These are phyloP conservation scores for Melitaea cinxia DNA, from an alignment of 1,140 invertebrate genomes.

Conservation along the genomic window DNA sequence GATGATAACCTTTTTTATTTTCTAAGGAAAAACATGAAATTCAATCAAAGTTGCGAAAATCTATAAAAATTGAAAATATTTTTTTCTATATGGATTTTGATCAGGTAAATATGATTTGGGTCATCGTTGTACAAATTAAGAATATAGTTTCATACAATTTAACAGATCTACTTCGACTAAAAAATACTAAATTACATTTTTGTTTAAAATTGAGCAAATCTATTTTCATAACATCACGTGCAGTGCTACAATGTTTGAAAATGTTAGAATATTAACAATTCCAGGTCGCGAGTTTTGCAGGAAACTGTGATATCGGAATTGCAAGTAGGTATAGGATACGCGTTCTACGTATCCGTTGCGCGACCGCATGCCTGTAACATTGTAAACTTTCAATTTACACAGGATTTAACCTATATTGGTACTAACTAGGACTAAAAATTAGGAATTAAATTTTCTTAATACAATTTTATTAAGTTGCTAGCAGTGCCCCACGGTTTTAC, in stretches of 20 bases:
- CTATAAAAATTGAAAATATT: too few relatives aligned
- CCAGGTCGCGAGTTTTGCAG: conserved; percentile 26
- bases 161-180: background rate
- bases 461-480: too few relatives aligned
- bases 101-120: too few relatives aligned
- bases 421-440: too few relatives aligned
- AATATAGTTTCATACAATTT: too few relatives aligned
- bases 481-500: too few relatives aligned
- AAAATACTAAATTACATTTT: background rate
- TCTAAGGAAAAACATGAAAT: too few relatives aligned
- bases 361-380: conserved; percentile 4
- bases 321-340: conserved; percentile 25
- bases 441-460: too few relatives aligned
- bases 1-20: too few relatives aligned
- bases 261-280: conserved; percentile 15
- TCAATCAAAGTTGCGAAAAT: too few relatives aligned
- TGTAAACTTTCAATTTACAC: background rate
- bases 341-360: conserved; percentile 20
- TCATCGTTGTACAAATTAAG: too few relatives aligned
- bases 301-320: conserved; percentile 34
- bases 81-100: too few relatives aligned
- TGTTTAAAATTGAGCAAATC: background rate
- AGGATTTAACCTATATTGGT: background rate
- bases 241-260: background rate
- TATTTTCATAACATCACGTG: background rate